Evolutionary conservation across 53 echinoderm and acorn worm genomes (phyloP), one percentile per base, ranked within the genome.

Genomic region (Astropecten irregularis): DNA sequence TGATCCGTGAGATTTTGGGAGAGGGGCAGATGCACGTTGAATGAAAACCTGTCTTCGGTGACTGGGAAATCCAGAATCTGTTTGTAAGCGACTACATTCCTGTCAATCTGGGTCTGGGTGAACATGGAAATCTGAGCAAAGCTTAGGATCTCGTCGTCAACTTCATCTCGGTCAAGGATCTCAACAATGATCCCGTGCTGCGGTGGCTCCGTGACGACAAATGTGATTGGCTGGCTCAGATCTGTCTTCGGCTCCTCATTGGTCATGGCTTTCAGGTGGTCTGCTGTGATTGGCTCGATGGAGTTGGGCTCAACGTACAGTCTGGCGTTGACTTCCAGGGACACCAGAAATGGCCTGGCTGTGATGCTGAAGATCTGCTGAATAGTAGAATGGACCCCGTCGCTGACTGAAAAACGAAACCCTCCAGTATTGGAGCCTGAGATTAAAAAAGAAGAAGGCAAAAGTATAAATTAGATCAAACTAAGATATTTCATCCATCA

Each of bases 351-450:
- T 18, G 83, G 90, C 28, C 86, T 87, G 18, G 99, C 88, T 19
- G 88, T 90, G 70, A 99, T 95, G 88, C 88, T 94, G 86, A 97
- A 95, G 28, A 99, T 95, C 90, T 92, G 90, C 59, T 87, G 88
- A 22, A 85, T 76, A 42, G 99, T 92, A 30, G 85, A 82, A 68
- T 99, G 92, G 14, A 90, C 71, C 22, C 94, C 92, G 48, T 99
- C 99, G 22, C 67, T 89, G 35, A 99, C 99, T 19, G 92, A 83
- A 68, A 99, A 95, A 35, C 90, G 82, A 47, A 99, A 99, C 14
- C 90, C 99, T 14, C 95, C 99, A 30, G 99, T 92, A 37, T 87
- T 84, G 16, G 90, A 49, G 77, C 99, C 99, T 97, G 73, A 16
- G 65, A 64, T n/a, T 36, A n/a, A 68, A 49, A n/a, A 69, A 49